Percentiles rank a stretch among this genome's conserved stretches.
phyloP scores from a whole-genome alignment of 2,113 vertebrate species.

The Prunella fulvescens region DNA sequence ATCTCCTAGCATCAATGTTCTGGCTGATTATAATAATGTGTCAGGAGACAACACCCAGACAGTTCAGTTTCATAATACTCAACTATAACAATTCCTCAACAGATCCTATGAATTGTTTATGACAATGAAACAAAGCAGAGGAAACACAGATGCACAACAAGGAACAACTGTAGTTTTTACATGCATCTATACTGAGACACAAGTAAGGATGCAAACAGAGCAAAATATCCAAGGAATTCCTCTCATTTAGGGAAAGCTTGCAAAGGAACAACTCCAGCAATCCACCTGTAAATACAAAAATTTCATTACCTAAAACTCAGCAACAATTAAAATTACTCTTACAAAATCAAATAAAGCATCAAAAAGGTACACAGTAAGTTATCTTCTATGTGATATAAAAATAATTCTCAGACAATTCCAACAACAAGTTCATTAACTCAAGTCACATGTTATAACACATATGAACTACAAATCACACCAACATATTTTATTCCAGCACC shows the following conservation, averaged over 20 bases:
- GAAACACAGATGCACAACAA: background rate
- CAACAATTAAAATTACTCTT: background rate
- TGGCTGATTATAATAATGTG: background rate
- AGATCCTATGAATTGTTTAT: background rate
- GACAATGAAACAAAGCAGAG: background rate
- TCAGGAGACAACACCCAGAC: conserved; percentile 22
- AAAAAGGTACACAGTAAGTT: background rate
- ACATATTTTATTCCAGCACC: background rate
- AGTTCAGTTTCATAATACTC: background rate
- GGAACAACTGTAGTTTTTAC: background rate
- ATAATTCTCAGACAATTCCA: background rate
- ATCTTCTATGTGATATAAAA: background rate
- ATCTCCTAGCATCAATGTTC: conserved; percentile 18
- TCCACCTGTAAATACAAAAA: background rate
- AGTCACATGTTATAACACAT: background rate
- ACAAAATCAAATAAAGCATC: background rate
- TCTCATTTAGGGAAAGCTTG: background rate
- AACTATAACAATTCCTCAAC: background rate
- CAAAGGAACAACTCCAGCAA: background rate
- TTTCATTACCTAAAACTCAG: background rate
- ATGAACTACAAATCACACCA: background rate
- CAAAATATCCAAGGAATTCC: background rate
- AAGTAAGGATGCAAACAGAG: background rate
- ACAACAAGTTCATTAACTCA: background rate
- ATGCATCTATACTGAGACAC: background rate